Conservation (phyloP, 2,888 invertebrate species). For the Heliconius cydno region DNA sequence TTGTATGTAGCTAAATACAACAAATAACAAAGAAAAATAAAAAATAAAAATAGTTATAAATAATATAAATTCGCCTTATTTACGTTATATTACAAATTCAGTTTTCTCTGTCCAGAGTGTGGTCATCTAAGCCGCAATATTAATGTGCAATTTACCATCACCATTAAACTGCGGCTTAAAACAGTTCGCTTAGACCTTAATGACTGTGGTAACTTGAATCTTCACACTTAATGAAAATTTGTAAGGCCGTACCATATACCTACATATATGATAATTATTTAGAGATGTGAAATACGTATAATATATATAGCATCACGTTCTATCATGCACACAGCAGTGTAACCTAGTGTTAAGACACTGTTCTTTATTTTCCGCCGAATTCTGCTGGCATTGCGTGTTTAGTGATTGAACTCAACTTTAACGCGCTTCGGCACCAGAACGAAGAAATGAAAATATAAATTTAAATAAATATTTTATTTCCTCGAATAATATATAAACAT, state of each 20-base stretch:
- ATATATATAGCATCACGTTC: not conserved
- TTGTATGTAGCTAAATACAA: too few relatives aligned
- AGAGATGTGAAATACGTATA: not conserved
- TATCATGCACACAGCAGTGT: too few relatives aligned
- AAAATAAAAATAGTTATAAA: not conserved
- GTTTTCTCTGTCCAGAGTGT: conserved; percentile 33
- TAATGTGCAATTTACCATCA: conserved; percentile 70
- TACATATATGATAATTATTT: conserved; percentile 18
- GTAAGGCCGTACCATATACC: conserved; percentile 46
- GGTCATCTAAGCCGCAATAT: conserved; percentile 66
- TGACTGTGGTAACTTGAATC: conserved; percentile 73
- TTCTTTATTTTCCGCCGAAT: too few relatives aligned
- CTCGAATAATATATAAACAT: not conserved
- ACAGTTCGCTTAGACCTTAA: conserved; percentile 69
- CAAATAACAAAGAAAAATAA: not conserved
- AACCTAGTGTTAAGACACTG: too few relatives aligned
- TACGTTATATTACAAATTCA: conserved; percentile 33
- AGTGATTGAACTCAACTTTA: too few relatives aligned
- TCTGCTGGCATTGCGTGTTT: too few relatives aligned
- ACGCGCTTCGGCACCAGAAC: too few relatives aligned
- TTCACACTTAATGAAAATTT: conserved; percentile 69
- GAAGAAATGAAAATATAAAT: too few relatives aligned
- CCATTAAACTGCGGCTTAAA: conserved; percentile 69
- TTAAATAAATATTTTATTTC: too few relatives aligned
- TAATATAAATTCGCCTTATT: conserved; percentile 8